phyloP scores from a whole-genome alignment of 2,888 invertebrate species.

The Anthophora plumipes region DNA sequence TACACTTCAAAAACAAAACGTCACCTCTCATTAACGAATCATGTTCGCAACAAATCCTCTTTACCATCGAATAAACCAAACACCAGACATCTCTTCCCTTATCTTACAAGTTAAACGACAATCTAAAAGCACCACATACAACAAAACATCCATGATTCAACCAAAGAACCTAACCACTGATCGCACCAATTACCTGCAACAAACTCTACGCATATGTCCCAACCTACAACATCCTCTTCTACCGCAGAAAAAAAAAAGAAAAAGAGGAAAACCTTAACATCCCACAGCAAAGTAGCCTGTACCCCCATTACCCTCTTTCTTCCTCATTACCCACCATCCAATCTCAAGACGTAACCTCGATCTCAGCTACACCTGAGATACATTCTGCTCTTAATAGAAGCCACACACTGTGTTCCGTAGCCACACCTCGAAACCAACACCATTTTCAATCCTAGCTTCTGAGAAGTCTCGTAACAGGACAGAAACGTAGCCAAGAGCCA shows the following conservation, averaged over 20 bases:
- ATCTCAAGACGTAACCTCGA: background rate
- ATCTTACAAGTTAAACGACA: background rate
- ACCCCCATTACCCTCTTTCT: constrained; percentile 1
- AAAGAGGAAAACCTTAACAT: constrained; percentile 1
- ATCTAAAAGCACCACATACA: background rate
- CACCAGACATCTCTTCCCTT: too few relatives aligned
- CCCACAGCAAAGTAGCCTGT: background rate
- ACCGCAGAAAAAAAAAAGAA: background rate
- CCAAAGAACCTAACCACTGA: background rate
- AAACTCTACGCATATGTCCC: background rate
- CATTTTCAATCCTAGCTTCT: constrained; percentile 35
- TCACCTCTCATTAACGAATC: too few relatives aligned
- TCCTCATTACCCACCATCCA: too few relatives aligned
- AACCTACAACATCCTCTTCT: background rate
- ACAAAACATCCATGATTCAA: background rate
- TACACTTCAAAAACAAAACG: too few relatives aligned
- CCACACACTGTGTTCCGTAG: constrained; percentile 37
- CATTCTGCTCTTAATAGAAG: constrained; percentile 25
- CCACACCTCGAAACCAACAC: constrained; percentile 43
- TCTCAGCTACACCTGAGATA: background rate
- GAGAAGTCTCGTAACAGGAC: constrained; percentile 28
- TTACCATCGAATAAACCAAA: too few relatives aligned
- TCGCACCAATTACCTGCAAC: background rate
- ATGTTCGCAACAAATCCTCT: too few relatives aligned
- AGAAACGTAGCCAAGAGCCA: background rate